Conservation (phyloP, 30 jellyfish, hydroid and myxozoan species). For the Mastigias papua region DNA sequence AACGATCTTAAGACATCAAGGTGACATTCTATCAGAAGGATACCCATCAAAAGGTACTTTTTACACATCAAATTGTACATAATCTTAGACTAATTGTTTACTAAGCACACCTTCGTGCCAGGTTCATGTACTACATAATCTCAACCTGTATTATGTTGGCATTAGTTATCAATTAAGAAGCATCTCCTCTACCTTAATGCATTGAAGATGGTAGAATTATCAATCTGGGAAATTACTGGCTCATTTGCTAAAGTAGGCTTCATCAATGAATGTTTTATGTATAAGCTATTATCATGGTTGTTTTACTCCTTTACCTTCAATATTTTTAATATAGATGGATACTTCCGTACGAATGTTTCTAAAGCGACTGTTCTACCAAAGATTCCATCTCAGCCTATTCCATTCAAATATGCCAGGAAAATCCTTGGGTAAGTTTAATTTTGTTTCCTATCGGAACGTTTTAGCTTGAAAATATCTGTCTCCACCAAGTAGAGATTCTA, state of each 20-base stretch:
- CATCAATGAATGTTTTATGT: neutral
- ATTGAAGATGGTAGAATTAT: too few relatives aligned
- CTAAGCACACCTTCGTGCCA: too few relatives aligned
- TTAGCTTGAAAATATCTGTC: too few relatives aligned
- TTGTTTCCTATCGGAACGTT: neutral
- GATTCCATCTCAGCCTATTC: conserved; percentile 97
- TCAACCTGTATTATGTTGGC: too few relatives aligned
- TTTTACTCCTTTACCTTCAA: neutral
- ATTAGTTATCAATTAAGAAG: too few relatives aligned
- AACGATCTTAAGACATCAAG: conserved; percentile 86
- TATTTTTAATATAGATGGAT: conserved; percentile 53
- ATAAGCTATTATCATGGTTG: neutral
- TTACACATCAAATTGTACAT: too few relatives aligned
- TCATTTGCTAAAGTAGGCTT: too few relatives aligned
- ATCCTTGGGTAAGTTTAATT: conserved; percentile 62
- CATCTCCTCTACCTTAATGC: too few relatives aligned
- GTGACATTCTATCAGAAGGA: conserved; percentile 91
- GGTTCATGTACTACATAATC: too few relatives aligned
- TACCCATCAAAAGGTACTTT: conserved; percentile 91
- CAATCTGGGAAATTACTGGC: too few relatives aligned
- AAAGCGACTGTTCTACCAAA: conserved; percentile 64
- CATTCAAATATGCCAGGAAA: conserved; percentile 73
- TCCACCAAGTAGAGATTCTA: too few relatives aligned
- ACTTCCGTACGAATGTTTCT: conserved; percentile 55
- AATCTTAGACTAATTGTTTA: too few relatives aligned